A percentile compares a stretch with the other conserved stretches of the same genome.
These are phyloP conservation scores for Connochaetes taurinus DNA, from an alignment of 2,113 vertebrate species.

Conservation along the genomic window DNA sequence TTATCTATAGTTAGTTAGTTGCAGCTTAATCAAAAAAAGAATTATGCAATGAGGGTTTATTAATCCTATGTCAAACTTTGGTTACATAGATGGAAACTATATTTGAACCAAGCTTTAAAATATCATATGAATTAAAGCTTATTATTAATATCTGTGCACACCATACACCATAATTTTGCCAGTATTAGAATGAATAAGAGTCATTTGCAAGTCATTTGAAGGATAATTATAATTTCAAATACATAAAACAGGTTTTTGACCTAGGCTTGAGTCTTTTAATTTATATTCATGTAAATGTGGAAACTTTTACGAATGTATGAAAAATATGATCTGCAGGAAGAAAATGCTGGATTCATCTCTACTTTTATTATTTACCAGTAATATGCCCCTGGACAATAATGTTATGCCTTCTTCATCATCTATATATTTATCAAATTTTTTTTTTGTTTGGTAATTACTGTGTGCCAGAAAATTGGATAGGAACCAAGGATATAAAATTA, in stretches of 20 bases:
- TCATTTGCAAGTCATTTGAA: conserved; percentile 46
- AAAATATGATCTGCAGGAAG: background rate
- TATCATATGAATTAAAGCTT: conserved; percentile 29
- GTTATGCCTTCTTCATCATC: background rate
- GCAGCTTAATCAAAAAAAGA: conserved; percentile 1
- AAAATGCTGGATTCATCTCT: background rate
- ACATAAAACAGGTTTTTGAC: conserved; percentile 36
- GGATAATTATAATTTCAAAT: conserved; percentile 42
- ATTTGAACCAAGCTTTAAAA: conserved; percentile 34
- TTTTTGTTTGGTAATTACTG: background rate
- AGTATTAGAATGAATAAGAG: conserved; percentile 27
- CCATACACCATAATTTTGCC: conserved; percentile 38
- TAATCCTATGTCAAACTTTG: conserved; percentile 13
- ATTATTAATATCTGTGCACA: conserved; percentile 33
- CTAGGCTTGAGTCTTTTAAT: background rate
- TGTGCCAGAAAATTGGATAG: background rate
- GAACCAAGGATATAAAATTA: background rate
- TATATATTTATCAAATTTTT: background rate
- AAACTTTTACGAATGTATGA: background rate
- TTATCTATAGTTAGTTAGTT: background rate
- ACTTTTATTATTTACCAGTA: background rate
- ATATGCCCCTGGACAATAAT: background rate
- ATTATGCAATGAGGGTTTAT: background rate
- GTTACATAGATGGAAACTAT: background rate
- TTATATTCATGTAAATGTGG: background rate